phyloP scores from a whole-genome alignment of 2,888 invertebrate species.

The Theretra japonica region DNA sequence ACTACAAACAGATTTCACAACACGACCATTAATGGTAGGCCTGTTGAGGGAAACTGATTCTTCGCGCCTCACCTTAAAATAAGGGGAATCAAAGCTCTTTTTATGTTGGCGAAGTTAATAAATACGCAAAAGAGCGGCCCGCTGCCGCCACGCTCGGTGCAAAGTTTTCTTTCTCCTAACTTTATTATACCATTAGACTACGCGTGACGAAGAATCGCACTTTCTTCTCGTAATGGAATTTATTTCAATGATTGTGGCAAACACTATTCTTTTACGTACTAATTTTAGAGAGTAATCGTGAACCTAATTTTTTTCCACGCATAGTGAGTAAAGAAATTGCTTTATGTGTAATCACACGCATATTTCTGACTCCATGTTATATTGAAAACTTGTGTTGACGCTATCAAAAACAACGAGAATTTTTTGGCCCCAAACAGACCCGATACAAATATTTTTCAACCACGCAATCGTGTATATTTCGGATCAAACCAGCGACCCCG shows the following conservation, averaged over 20 bases:
- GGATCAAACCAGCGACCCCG: no score
- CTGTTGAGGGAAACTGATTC: constrained; percentile 48
- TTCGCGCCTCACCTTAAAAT: constrained; percentile 46
- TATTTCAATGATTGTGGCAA: constrained; percentile 26
- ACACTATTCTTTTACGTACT: constrained; percentile 27
- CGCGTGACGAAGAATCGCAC: constrained; percentile 77
- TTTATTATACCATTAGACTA: constrained; percentile 82
- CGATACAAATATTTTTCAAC: no score
- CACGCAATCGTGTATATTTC: no score
- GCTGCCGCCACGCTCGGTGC: constrained; percentile 53
- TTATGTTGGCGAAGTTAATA: constrained; percentile 71
- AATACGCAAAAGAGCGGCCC: constrained; percentile 79
- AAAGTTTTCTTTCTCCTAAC: constrained; percentile 80
- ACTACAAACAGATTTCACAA: constrained; percentile 82
- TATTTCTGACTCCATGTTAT: no score
- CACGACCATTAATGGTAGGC: constrained; percentile 63
- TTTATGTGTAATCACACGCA: no score
- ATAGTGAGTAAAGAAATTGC: no score
- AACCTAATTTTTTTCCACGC: no score
- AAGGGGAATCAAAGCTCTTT: constrained; percentile 56
- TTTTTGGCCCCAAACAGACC: no score
- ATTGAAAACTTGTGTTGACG: no score
- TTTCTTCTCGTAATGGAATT: constrained; percentile 63
- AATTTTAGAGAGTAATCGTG: no score
- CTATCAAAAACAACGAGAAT: no score